phyloP scores from a whole-genome alignment of 2,113 vertebrate species.

The Labrus mixtus region DNA sequence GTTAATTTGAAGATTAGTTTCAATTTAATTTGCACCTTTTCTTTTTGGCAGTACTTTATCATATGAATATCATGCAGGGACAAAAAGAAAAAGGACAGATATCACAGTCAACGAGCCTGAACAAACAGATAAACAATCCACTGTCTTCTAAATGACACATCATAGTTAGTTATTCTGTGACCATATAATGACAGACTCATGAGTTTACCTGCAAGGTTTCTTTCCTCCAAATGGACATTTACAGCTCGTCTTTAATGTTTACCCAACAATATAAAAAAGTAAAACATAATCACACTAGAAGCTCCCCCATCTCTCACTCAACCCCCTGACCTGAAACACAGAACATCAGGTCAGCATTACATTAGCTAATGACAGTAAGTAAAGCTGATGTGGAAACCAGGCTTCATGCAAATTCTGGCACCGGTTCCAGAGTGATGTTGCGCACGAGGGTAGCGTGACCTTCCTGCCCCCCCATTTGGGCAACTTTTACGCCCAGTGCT shows the following conservation, averaged over 20 bases:
- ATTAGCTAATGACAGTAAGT: constrained; percentile 17
- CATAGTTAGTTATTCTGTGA: too few species aligned
- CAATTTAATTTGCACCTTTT: too few species aligned
- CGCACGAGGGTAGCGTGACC: constrained; percentile 59
- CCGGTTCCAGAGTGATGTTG: constrained; percentile 51
- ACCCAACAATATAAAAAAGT: background rate
- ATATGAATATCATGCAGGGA: too few species aligned
- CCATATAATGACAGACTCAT: too few species aligned
- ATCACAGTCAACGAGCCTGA: too few species aligned
- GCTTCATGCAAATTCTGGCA: constrained; percentile 42
- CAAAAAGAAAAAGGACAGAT: too few species aligned
- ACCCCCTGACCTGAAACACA: constrained; percentile 21
- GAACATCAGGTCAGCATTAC: constrained; percentile 28
- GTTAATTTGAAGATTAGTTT: too few species aligned
- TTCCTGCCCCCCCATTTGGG: constrained; percentile 39
- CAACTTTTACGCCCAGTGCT: constrained; percentile 66
- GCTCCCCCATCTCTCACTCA: constrained; percentile 4
- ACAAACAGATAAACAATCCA: too few species aligned
- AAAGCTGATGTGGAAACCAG: constrained; percentile 18
- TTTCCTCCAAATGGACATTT: background rate
- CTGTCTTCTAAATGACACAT: too few species aligned
- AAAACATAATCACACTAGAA: background rate
- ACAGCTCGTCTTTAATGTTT: background rate
- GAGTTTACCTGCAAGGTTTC: too few species aligned
- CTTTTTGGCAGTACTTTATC: too few species aligned